Conservation (phyloP, 2,888 invertebrate species). For the Lypha dubia region DNA sequence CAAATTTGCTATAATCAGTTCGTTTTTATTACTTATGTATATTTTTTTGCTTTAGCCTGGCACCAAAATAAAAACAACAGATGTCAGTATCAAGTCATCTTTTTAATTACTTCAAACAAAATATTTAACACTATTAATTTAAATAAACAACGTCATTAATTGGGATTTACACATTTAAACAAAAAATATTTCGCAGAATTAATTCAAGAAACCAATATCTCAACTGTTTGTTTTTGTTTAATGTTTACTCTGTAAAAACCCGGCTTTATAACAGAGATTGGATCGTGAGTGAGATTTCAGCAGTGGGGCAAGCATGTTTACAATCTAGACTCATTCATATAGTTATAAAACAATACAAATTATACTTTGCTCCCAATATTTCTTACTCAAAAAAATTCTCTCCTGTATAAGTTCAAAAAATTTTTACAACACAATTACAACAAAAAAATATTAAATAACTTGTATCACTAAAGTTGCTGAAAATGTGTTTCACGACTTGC, state of each 20-base stretch:
- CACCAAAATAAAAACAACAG: background rate
- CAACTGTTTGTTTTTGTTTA: background rate
- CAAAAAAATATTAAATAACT: background rate
- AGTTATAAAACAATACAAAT: too few species aligned
- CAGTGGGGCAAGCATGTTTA: too few species aligned
- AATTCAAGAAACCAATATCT: background rate
- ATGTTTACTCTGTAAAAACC: background rate
- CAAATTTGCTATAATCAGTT: background rate
- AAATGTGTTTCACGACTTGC: background rate
- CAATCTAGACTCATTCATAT: too few species aligned
- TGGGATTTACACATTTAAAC: slow-evolving; percentile 13
- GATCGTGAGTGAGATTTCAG: background rate
- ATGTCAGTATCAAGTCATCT: slow-evolving; percentile 3
- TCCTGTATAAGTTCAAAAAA: background rate
- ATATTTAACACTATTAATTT: background rate
- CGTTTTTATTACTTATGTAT: background rate
- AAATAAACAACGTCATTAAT: background rate
- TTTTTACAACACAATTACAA: background rate
- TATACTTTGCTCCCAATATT: too few species aligned
- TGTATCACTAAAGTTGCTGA: background rate
- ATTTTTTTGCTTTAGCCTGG: background rate
- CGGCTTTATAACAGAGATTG: background rate
- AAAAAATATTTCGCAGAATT: slow-evolving; percentile 26
- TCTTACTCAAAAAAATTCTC: too few species aligned
- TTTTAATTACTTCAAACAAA: slow-evolving; percentile 15